Percentiles rank a stretch among this genome's conserved stretches.
Conservation (phyloP, 2,888 invertebrate species). For the Argyra leucocephala region DNA sequence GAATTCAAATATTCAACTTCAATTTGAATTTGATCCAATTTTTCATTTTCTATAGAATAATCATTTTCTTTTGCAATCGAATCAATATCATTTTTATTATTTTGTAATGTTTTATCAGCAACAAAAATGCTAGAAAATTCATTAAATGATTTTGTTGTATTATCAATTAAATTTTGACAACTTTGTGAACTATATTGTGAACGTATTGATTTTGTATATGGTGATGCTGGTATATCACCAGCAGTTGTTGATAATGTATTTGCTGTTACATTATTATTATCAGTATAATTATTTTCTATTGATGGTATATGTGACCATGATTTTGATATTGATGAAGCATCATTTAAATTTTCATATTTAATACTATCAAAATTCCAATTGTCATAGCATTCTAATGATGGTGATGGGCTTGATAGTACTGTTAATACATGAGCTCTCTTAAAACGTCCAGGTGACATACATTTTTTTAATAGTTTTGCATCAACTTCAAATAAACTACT, state of each 20-base stretch:
- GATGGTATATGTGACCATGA: slow-evolving; percentile 10
- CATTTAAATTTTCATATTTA: neutral
- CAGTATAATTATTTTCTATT: neutral
- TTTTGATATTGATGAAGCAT: neutral
- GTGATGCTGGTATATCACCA: neutral
- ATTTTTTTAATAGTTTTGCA: neutral
- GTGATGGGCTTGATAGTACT: slow-evolving; percentile 33
- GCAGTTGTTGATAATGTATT: neutral
- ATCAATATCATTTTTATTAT: neutral
- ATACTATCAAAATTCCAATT: neutral
- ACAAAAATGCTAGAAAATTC: neutral
- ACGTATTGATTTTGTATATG: neutral
- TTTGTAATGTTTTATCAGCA: neutral
- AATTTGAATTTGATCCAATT: neutral
- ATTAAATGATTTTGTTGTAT: neutral
- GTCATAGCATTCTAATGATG: slow-evolving; percentile 11
- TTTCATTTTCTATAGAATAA: no score
- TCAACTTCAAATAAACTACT: slow-evolving; percentile 7
- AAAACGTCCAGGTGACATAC: slow-evolving; percentile 32
- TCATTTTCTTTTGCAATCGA: no score
- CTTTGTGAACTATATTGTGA: neutral
- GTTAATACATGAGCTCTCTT: slow-evolving; percentile 36
- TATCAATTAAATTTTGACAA: neutral
- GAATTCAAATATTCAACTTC: neutral
- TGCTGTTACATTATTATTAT: neutral